Base-by-base conservation (phyloP, 2,888 invertebrate species). In the Pemphredon lugubris region DNA sequence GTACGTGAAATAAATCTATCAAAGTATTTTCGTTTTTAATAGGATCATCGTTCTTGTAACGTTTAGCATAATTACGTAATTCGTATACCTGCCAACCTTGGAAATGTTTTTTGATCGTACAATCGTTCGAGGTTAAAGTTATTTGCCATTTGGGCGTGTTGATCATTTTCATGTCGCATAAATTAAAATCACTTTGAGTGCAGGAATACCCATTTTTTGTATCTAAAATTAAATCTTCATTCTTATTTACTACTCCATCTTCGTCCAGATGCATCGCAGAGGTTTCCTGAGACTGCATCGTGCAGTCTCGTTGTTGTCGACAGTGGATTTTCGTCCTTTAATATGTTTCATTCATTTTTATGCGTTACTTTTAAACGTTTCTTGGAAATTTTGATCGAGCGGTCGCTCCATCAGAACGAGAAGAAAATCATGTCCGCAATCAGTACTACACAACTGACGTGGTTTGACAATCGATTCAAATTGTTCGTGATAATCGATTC, bases 61-160 rank as follows among this genome's bases (percentile, higher is more conserved):
- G 6, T 30, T 16, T 48, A 16, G 7, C 11, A 34, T 34, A 9
- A 16, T 50, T 6, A 9, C 4, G 3, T 21, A 18, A 20, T 6
- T 34, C 18, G 9, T 55, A 32, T 57, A 77, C 72, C 75, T 79
- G 74, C 79, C 79, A 79, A 65, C 67, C 69, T 59, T 63, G 30
- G 30, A 37, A 50, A 26, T 72, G 61, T 39, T 72, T 65, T 14
- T 51, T 64, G 21, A 79, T 72, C 16, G 37, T 53, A 26, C 75
- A 79, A 34, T 79, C 61, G 6, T 69, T 54, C 1, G 79, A 79
- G 1, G 57, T 68, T 34, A 79, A 63, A 50, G 40, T 72, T 21
- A 79, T 75, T n/a, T 69, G 68, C 79, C 79, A 79, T 47, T 77
- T 75, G 13, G 47, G 44, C 6, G 60, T 58, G 34, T 11, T 57